phyloP scores from a whole-genome alignment of 2,797 vertebrate species.

The Babyrousa celebensis region DNA sequence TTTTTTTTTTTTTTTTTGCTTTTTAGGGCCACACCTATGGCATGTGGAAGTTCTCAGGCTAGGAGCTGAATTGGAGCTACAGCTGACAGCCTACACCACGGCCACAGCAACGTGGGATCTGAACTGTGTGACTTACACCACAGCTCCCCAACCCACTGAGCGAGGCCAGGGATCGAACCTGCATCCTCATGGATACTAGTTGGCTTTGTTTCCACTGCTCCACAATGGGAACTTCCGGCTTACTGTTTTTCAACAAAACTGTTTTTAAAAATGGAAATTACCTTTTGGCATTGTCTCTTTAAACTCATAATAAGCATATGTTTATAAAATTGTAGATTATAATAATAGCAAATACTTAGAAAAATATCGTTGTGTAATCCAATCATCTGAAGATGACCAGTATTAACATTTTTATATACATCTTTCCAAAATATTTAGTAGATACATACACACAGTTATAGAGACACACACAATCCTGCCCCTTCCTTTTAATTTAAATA shows the following conservation, averaged over 20 bases:
- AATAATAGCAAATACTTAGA: background rate
- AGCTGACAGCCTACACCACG: too few species aligned
- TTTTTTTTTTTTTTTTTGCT: too few species aligned
- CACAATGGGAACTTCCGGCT: background rate
- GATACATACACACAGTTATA: background rate
- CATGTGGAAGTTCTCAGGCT: too few species aligned
- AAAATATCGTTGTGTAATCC: background rate
- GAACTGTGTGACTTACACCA: too few species aligned
- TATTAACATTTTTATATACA: background rate
- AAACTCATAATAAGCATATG: background rate
- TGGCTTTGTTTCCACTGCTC: too few species aligned
- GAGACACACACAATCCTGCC: background rate
- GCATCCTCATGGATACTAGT: too few species aligned
- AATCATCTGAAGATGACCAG: background rate
- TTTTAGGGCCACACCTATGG: too few species aligned
- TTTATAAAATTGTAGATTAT: constrained; percentile 30
- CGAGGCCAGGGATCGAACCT: too few species aligned
- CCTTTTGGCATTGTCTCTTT: background rate
- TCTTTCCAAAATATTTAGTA: constrained; percentile 32
- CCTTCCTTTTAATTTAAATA: constrained; percentile 26
- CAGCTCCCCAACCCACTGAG: too few species aligned
- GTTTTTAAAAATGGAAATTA: background rate
- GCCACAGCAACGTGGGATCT: too few species aligned
- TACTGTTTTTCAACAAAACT: background rate
- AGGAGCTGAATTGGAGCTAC: too few species aligned